Evolutionary conservation across 2,797 vertebrate species (phyloP).

Genomic region (Periophthalmus magnuspinnatus): DNA sequence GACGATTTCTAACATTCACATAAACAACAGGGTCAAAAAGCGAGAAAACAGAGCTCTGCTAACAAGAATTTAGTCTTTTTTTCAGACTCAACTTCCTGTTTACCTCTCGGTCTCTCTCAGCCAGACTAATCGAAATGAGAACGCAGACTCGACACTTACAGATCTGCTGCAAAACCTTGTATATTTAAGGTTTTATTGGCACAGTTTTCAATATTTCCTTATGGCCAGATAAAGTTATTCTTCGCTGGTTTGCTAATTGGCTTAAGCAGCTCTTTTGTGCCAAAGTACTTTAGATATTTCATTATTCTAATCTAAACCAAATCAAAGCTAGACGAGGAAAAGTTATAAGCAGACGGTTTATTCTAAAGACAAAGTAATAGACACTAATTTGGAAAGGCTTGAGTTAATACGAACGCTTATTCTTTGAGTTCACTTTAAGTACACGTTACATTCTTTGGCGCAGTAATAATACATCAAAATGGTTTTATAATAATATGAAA

Average conservation of each 20-base stretch:
- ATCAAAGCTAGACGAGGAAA: conserved; percentile 37
- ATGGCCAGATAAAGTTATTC: conserved; percentile 45
- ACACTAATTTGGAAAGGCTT: conserved; percentile 1
- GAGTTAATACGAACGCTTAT: neutral
- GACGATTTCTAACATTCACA: conserved; percentile 1
- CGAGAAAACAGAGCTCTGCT: conserved; percentile 12
- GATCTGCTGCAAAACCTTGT: conserved; percentile 39
- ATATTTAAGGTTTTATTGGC: conserved; percentile 34
- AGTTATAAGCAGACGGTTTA: conserved; percentile 22
- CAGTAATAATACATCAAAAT: neutral
- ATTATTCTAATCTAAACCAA: conserved; percentile 70
- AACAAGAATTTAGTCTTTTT: conserved; percentile 16
- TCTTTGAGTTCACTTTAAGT: neutral
- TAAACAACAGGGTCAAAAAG: conserved; percentile 16
- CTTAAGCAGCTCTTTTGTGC: conserved; percentile 53
- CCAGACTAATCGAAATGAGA: conserved; percentile 21
- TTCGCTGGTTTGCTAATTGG: conserved; percentile 64
- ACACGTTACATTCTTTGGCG: neutral
- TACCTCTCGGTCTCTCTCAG: neutral
- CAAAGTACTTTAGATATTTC: conserved; percentile 63
- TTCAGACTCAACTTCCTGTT: conserved; percentile 29
- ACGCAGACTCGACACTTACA: neutral
- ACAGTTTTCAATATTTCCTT: conserved; percentile 45
- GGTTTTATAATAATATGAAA: neutral
- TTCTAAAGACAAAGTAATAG: conserved; percentile 6